Evolutionary conservation across 2,797 vertebrate genomes (phyloP).

Genomic region (Manis javanica): DNA sequence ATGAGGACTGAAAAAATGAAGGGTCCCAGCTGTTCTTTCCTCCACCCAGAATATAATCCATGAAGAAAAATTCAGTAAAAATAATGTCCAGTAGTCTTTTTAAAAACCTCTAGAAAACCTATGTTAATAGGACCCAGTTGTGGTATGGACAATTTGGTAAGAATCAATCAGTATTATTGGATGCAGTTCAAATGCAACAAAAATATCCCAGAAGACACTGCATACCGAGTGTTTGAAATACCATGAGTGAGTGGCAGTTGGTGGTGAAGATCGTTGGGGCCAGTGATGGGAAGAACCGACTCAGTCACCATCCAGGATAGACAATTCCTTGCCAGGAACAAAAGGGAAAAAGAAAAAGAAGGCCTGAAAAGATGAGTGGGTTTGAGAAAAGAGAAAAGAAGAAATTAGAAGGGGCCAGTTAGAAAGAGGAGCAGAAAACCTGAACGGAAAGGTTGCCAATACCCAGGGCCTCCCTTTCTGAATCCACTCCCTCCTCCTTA

Average conservation of each 20-base stretch:
- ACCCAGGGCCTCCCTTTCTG: slow-evolving; percentile 2
- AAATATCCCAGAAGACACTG: slow-evolving; percentile 51
- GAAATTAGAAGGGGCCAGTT: not conserved
- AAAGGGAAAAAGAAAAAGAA: not conserved
- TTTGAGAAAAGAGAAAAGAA: not conserved
- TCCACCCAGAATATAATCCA: not conserved
- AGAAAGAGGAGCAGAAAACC: slow-evolving; percentile 13
- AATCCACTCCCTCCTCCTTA: slow-evolving; percentile 57
- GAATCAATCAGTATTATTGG: slow-evolving; percentile 12
- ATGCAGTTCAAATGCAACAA: slow-evolving; percentile 43
- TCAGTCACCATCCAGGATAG: not conserved
- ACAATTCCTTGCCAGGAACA: slow-evolving; percentile 11
- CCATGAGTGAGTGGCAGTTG: not conserved
- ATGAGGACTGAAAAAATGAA: not conserved
- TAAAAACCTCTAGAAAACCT: slow-evolving; percentile 17
- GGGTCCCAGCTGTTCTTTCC: not conserved
- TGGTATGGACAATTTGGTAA: slow-evolving; percentile 30
- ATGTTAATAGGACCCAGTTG: not conserved
- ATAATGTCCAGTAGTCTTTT: not conserved
- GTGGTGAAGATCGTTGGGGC: not conserved
- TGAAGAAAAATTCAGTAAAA: not conserved
- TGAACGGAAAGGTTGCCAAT: not conserved
- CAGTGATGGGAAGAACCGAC: not conserved
- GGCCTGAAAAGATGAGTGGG: not conserved
- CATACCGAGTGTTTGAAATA: slow-evolving; percentile 32